A percentile compares a stretch with the other conserved stretches of the same genome.
Conservation (phyloP, 2,888 invertebrate genomes). For the Acanthosepion lycidas region DNA sequence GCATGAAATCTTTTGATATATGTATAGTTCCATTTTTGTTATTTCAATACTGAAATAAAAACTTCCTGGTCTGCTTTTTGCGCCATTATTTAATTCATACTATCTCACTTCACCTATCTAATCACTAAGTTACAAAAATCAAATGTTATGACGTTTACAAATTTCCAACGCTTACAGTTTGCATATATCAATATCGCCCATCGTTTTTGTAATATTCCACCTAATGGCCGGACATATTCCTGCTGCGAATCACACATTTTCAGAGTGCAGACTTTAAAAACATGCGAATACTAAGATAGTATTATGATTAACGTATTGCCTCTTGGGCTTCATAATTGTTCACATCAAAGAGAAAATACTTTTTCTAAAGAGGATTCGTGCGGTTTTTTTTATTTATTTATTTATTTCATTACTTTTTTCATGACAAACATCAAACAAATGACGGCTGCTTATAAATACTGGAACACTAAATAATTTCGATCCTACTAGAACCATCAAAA, state of each 20-base stretch:
- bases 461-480: background rate
- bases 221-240: background rate
- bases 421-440: background rate
- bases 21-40: too few species aligned
- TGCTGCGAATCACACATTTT: too few species aligned
- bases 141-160: background rate
- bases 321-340: background rate
- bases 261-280: background rate
- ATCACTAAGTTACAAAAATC: background rate
- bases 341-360: background rate
- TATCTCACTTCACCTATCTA: background rate
- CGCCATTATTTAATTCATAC: too few species aligned
- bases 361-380: background rate
- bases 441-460: background rate
- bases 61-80: too few species aligned
- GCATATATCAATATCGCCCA: background rate
- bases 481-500: background rate
- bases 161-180: background rate
- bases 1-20: too few species aligned
- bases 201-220: background rate
- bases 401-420: background rate
- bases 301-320: background rate
- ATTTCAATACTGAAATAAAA: too few species aligned
- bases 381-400: background rate
- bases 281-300: background rate